Percentiles rank a stretch among this genome's conserved stretches.
Evolutionary conservation across 2,113 vertebrate genomes (phyloP).

Genomic region (Hylia prasina): DNA sequence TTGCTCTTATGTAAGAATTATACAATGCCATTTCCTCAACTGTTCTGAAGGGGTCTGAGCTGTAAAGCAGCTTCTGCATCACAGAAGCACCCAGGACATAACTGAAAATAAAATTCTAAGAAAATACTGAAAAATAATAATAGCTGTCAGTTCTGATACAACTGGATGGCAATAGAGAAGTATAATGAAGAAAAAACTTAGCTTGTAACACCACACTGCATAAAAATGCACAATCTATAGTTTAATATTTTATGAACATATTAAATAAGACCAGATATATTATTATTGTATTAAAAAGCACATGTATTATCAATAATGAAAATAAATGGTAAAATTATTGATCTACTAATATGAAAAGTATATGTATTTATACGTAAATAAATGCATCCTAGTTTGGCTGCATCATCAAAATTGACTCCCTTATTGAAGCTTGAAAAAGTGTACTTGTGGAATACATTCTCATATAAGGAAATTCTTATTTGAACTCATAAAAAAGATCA

Average conservation of each 20-base stretch:
- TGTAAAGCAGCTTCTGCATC: not conserved
- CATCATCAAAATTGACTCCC: not conserved
- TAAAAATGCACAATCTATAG: not conserved
- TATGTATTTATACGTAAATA: not conserved
- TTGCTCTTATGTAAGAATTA: not conserved
- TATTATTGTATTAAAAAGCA: not conserved
- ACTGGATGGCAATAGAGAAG: not conserved
- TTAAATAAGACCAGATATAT: not conserved
- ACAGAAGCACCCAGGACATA: not conserved
- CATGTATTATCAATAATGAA: not conserved
- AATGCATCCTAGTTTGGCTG: not conserved
- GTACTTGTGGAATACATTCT: not conserved
- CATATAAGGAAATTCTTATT: not conserved
- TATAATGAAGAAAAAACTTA: not conserved
- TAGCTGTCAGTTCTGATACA: not conserved
- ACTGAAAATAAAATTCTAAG: not conserved
- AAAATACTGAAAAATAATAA: not conserved
- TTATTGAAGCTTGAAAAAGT: not conserved
- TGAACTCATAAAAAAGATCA: not conserved
- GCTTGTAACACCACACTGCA: not conserved
- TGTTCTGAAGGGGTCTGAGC: not conserved
- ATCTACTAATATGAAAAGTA: not conserved
- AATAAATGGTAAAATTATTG: not conserved
- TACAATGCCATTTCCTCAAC: not conserved
- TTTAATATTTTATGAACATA: not conserved